A percentile compares a stretch with the other conserved stretches of the same genome.
Conservation (phyloP, 2,888 invertebrate species). For the Cephus runcator region DNA sequence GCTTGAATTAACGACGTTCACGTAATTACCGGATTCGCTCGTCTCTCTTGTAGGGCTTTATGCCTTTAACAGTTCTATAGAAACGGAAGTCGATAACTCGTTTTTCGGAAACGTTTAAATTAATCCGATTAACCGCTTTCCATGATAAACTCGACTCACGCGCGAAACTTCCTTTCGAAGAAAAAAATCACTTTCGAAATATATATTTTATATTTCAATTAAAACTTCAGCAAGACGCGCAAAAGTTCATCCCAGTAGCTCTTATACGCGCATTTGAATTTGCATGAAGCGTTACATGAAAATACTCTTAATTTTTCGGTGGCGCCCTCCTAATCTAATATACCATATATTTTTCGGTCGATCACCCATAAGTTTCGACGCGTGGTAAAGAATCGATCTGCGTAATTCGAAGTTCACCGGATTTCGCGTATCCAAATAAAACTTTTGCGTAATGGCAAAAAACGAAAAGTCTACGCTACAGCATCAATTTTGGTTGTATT, state of each 20-base stretch:
- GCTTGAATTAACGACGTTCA: neutral
- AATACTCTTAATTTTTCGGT: neutral
- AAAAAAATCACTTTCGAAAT: neutral
- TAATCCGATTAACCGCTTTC: neutral
- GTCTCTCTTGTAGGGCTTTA: neutral
- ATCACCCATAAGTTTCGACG: neutral
- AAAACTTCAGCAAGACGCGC: neutral
- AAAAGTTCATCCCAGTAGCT: neutral
- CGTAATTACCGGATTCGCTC: neutral
- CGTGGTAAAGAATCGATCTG: neutral
- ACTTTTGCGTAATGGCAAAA: neutral
- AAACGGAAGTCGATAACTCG: neutral
- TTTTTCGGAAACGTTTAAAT: neutral
- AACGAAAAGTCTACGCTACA: neutral
- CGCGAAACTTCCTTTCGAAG: neutral
- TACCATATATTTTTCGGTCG: neutral
- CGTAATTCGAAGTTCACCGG: neutral
- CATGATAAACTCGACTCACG: neutral
- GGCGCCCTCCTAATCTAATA: neutral
- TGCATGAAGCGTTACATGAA: neutral
- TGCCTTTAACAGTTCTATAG: neutral
- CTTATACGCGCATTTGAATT: neutral
- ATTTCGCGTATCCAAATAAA: neutral
- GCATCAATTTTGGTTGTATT: neutral
- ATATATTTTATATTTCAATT: neutral